Base-by-base conservation (phyloP, 2,797 vertebrate genomes). In the Pygocentrus nattereri region DNA sequence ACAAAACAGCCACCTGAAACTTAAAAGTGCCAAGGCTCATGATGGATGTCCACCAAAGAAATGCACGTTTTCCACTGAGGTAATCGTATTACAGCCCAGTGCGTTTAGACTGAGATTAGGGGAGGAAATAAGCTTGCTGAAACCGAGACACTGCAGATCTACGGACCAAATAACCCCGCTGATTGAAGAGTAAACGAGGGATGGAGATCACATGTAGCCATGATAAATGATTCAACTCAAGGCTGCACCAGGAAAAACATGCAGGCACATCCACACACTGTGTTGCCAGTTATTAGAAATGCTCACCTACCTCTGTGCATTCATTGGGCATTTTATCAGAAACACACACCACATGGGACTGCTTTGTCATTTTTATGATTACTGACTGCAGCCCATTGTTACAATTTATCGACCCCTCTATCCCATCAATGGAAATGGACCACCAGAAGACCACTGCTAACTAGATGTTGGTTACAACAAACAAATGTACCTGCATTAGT, bases 11-110 rank as follows among this genome's bases (percentile, higher is more conserved):
- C 34, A 44, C 49, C 27, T 76, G 73, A 58, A 41, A 59, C 52
- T 41, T 74, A 38, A 58, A 59, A 74, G 50, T 25, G n/a, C 44
- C 30, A 11, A 0, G 23, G 52, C 50, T 52, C 50, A 25, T 68
- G 75, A 80, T 76, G 78, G 56, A 77, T 80, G 79, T 78, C 82
- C 78, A 54, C 74, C 52, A 30, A 50, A 80, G 72, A 80, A 73
- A 68, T 8, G 1, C 68, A 41, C 18, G 67, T 76, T 54, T 54
- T 79, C 13, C 49, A 68, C 61, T 64, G 47, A 27, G 50, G 65
- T 21, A 80, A 70, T 68, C 34, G 58, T 77, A 79, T 73, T 59
- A 54, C 61, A 81, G 49, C 25, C 44, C 54, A 19, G 64, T 59
- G 44, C 23, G 47, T 68, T 84, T 69, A 54, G n/a, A 74, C 18